Percentiles rank a stretch among this genome's conserved stretches.
Evolutionary conservation across 2,113 vertebrate genomes (phyloP).

Genomic region (Scartelaos histophorus): DNA sequence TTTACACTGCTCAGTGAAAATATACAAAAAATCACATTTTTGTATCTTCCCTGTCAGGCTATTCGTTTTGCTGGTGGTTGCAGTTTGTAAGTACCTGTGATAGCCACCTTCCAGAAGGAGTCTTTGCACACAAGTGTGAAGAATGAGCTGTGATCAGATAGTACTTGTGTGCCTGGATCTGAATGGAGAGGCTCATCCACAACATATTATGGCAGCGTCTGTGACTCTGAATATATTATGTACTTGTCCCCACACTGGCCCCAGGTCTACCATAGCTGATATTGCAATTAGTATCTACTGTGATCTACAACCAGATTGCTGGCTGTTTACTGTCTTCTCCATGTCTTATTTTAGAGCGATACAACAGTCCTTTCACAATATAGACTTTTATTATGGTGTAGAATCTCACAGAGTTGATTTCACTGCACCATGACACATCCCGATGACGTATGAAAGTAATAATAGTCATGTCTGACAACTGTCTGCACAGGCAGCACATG

Average conservation of each 20-base stretch:
- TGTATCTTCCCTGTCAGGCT: not conserved
- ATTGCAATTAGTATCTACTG: not conserved
- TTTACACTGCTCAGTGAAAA: not conserved
- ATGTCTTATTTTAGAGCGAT: not conserved
- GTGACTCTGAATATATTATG: constrained; percentile 6
- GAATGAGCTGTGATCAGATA: not conserved
- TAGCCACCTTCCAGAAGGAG: not conserved
- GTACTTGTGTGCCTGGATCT: not conserved
- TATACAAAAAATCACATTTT: not conserved
- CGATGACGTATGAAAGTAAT: not conserved
- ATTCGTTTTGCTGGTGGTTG: not conserved
- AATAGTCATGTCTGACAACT: not conserved
- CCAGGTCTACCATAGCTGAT: not conserved
- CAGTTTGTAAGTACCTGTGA: constrained; percentile 2
- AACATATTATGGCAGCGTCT: constrained; percentile 1
- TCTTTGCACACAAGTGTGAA: not conserved
- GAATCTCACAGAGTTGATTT: not conserved
- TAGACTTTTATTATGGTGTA: not conserved
- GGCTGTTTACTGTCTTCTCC: not conserved
- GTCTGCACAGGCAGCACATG: constrained; percentile 10
- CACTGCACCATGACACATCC: not conserved
- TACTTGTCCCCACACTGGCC: not conserved
- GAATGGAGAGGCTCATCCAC: constrained; percentile 1
- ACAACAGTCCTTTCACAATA: not conserved
- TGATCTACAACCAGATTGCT: no score